These are phyloP conservation scores for Drosophila multiciliata DNA, from an alignment of 2,888 invertebrate species.

Conservation along the genomic window DNA sequence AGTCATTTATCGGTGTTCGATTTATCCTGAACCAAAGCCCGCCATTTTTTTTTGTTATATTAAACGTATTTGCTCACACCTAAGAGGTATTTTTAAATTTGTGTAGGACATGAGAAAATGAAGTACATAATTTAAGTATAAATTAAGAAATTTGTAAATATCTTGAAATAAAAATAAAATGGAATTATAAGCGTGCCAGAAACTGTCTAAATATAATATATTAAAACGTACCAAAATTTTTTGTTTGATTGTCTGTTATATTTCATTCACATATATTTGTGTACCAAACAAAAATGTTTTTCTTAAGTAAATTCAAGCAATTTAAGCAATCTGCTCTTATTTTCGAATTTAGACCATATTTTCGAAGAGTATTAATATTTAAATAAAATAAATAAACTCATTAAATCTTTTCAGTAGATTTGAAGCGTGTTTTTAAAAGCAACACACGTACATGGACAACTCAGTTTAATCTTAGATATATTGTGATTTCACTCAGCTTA, in stretches of 20 bases:
- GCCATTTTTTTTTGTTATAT: constrained; percentile 1
- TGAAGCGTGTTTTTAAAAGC: neutral
- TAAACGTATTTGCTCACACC: neutral
- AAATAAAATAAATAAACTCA: too few species aligned
- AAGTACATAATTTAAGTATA: too few species aligned
- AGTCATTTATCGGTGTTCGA: constrained; percentile 26
- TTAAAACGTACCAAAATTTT: neutral
- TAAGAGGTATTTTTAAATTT: neutral
- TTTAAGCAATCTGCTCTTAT: too few species aligned
- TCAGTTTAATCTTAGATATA: neutral
- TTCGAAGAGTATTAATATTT: neutral
- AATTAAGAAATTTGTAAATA: too few species aligned
- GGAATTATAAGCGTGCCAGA: too few species aligned
- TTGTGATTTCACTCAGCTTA: neutral
- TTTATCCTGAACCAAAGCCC: neutral
- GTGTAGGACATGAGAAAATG: neutral
- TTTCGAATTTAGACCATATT: neutral
- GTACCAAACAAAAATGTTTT: neutral
- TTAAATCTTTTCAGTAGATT: neutral
- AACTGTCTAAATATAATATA: too few species aligned
- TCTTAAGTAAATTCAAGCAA: neutral
- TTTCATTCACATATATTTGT: neutral
- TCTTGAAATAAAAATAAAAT: too few species aligned
- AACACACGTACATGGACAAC: neutral
- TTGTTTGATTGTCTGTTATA: neutral